Base-by-base conservation (phyloP, 1,140 invertebrate genomes). In the Drosophila lacertosa region DNA sequence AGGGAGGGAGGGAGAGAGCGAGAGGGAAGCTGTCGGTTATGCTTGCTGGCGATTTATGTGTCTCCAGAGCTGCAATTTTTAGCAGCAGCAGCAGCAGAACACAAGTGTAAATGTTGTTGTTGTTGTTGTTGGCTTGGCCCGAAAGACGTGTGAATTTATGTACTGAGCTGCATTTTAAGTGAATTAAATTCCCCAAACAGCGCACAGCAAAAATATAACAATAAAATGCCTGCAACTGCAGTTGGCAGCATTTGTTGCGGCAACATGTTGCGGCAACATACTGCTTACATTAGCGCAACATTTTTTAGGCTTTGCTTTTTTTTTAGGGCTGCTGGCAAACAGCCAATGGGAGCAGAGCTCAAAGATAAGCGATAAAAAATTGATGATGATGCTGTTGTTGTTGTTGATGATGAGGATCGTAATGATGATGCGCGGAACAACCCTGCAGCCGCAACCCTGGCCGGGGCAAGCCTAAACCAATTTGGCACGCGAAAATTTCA, bases 401-500 rank as follows among this genome's bases (percentile, higher is more conserved):
- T 22, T 33, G 57, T 13, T 40, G 59, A 44, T 66, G 29, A 20
- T 57, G 45, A 16, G 45, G 59, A 35, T 50, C 45, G 40, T 54
- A 54, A 62, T 50, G 63, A 58, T 76, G 58, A 58, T 57, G 69
- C 29, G 54, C 51, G 40, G 40, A 75, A 55, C 73, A 66, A 72
- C 73, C 73, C 73, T 72, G 73, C 37, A 65, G 81, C 77, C 81
- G 44, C 77, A 86, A 62, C 68, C 66, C 69, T 79, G 64, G 74
- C 74, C 68, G 55, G 26, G 40, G 13, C 48, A 50, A 63, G 76
- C 74, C 72, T 84, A 86, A 84, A 80, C 74, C 82, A 86, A 86
- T 86, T 86, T 86, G 62, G 82, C 72, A 74, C 71, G 82, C 82
- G 81, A 81, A 84, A 86, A 86, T 86, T 81, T 63, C 74, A 86